Conservation (phyloP, 2,888 invertebrate species). For the Sphaerophoria rueppellii region DNA sequence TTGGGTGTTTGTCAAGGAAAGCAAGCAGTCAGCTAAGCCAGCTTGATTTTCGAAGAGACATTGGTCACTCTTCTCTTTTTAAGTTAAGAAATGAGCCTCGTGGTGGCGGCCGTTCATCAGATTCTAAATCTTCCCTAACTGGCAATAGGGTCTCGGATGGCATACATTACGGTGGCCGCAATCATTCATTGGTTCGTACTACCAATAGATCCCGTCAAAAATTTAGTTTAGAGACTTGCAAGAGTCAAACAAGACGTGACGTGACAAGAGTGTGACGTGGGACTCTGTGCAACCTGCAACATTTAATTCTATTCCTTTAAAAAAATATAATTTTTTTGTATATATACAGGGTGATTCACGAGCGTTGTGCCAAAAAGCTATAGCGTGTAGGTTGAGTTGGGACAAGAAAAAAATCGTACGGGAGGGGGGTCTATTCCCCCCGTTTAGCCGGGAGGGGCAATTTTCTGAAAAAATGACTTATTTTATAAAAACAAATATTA, state of each 20-base stretch:
- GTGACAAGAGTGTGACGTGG: conserved; percentile 35
- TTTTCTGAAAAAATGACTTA: no score
- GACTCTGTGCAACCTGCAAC: conserved; percentile 37
- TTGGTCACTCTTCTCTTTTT: no score
- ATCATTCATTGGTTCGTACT: conserved; percentile 35
- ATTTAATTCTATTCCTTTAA: no score
- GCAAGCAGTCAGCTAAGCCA: not conserved
- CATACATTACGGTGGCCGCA: conserved; percentile 23
- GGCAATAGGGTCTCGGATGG: conserved; percentile 22
- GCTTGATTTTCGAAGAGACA: not conserved
- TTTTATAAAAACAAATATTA: no score
- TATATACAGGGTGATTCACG: no score
- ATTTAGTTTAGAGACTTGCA: conserved; percentile 39
- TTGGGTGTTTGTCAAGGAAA: conserved; percentile 17
- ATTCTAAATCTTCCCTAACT: conserved; percentile 14
- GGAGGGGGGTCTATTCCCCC: no score
- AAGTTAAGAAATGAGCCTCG: no score
- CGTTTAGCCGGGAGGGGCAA: no score
- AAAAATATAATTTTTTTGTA: no score
- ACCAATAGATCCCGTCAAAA: conserved; percentile 26
- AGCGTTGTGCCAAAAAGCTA: no score
- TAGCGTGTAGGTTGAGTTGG: no score
- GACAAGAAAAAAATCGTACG: no score
- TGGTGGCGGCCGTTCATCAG: conserved; percentile 31
- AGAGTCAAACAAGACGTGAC: conserved; percentile 26